These are phyloP conservation scores for Virgularia gustaviana DNA, from an alignment of 92 coral and sea anemone genomes.

Conservation along the genomic window DNA sequence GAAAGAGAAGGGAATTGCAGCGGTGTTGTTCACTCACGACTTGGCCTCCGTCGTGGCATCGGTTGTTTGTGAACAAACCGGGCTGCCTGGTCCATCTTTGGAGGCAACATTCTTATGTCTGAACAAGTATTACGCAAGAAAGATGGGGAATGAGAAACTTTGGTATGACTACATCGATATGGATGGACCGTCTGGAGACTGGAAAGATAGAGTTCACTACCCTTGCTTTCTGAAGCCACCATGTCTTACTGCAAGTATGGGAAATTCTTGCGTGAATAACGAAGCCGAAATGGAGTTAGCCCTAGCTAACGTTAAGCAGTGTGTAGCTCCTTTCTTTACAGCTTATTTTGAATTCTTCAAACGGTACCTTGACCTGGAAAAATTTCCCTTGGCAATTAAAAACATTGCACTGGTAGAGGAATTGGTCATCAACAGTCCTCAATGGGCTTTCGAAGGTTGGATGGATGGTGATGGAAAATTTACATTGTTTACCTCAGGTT, in stretches of 20 bases:
- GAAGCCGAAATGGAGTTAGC: slow-evolving; percentile 21
- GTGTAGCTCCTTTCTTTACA: slow-evolving; percentile 4
- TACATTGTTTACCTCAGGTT: not conserved
- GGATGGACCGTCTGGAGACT: not conserved
- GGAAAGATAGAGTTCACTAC: not conserved
- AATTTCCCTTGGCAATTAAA: slow-evolving; percentile 14
- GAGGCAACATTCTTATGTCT: slow-evolving; percentile 22
- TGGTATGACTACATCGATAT: slow-evolving; percentile 7
- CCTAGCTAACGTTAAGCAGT: not conserved
- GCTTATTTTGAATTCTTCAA: slow-evolving; percentile 2
- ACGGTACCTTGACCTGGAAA: slow-evolving; percentile 10
- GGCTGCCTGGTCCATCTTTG: slow-evolving; percentile 16
- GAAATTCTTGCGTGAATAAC: not conserved
- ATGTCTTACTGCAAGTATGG: not conserved
- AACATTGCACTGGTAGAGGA: slow-evolving; percentile 22
- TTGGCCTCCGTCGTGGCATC: slow-evolving; percentile 30
- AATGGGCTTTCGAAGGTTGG: slow-evolving; percentile 20
- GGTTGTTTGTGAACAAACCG: slow-evolving; percentile 21
- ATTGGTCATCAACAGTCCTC: not conserved
- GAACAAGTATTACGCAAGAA: slow-evolving; percentile 20
- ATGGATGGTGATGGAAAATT: slow-evolving; percentile 11
- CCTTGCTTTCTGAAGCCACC: slow-evolving; percentile 10
- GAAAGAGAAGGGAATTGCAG: slow-evolving; percentile 13
- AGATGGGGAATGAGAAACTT: not conserved
- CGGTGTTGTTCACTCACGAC: not conserved